Base-by-base conservation (phyloP, 2,888 invertebrate genomes). In the Petrophora chlorosata region DNA sequence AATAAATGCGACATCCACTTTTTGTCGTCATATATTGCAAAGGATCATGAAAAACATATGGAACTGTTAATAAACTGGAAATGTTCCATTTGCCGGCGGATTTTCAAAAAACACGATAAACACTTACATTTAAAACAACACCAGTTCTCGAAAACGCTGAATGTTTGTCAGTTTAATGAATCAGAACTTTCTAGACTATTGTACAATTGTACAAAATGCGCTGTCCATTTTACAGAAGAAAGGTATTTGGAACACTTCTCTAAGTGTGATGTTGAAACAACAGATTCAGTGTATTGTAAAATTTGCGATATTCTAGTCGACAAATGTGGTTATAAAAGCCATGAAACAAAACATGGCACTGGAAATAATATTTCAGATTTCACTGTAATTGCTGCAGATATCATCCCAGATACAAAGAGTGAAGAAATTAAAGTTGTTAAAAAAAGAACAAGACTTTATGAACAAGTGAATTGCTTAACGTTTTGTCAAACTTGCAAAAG, bases 1-100 rank as follows among this genome's bases (percentile, higher is more conserved):
- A 51, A 55, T 42, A 72, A 76, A 62, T 86, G 86, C 65, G 70
- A 79, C 48, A 61, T 83, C 29, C 69, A 73, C 53, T 86, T 86
- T 65, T 54, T 85, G 36, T 72, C 77, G 29, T 67, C 72, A 13
- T 57, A 67, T 47, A 39, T 63, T 41, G 81, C 81, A 19, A 61
- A 50, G 14, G 63, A 72, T 29, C 86, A 86, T 59, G 47, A 48
- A 23, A 59, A 71, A 40, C 86, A 85, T 45, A 67, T 70, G 56
- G 63, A 70, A 50, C 55, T 74, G 38, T 58, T 75, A 46, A 64
- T 68, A 28, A 71, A 79, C 53, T 85, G 81, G 80, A 76, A 82
- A 61, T 86, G 86, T 59, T 48, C 40, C 7, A 46, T 54, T 10
- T 86, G 86, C 54, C 48, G 62, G 15, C 66, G 61, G 47, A 66